Percentiles rank a stretch among this genome's conserved stretches.
These are phyloP conservation scores for Tubulanus polymorphus DNA, from an alignment of 2,888 invertebrate species.

Conservation along the genomic window DNA sequence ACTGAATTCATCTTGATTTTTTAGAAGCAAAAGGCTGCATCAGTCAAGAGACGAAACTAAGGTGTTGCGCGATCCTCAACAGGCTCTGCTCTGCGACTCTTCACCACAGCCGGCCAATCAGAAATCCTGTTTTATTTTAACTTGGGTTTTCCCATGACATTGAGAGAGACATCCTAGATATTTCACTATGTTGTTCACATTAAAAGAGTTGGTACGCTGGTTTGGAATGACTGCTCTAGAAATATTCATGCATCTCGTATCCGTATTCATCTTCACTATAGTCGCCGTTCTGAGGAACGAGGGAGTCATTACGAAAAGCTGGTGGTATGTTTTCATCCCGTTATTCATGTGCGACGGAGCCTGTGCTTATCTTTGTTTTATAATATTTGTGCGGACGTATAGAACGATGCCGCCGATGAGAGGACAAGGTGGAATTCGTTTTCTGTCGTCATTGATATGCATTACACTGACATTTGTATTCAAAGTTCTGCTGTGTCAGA, in stretches of 20 bases:
- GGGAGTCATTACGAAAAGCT: conserved; percentile 65
- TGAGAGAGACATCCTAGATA: too few relatives aligned
- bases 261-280: conserved; percentile 78
- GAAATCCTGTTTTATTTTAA: too few relatives aligned
- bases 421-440: conserved; percentile 68
- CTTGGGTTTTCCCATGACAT: too few relatives aligned
- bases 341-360: conserved; percentile 87
- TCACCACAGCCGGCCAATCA: too few relatives aligned
- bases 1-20: too few relatives aligned
- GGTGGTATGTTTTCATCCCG: conserved; percentile 89
- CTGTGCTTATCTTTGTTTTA: conserved; percentile 91
- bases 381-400: conserved; percentile 84
- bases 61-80: too few relatives aligned
- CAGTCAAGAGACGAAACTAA: too few relatives aligned
- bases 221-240: conserved; percentile 92
- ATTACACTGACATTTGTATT: conserved; percentile 81
- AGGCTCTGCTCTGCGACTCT: too few relatives aligned
- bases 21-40: too few relatives aligned
- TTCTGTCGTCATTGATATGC: conserved; percentile 78
- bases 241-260: conserved; percentile 83
- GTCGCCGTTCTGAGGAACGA: conserved; percentile 72
- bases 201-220: conserved; percentile 88
- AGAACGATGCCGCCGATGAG: too few relatives aligned
- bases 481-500: conserved; percentile 85
- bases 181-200: conserved; percentile 88